Evolutionary conservation across 1,140 invertebrate species (phyloP), one percentile per base, ranked within the genome.

Genomic region (Spodoptera litura): DNA sequence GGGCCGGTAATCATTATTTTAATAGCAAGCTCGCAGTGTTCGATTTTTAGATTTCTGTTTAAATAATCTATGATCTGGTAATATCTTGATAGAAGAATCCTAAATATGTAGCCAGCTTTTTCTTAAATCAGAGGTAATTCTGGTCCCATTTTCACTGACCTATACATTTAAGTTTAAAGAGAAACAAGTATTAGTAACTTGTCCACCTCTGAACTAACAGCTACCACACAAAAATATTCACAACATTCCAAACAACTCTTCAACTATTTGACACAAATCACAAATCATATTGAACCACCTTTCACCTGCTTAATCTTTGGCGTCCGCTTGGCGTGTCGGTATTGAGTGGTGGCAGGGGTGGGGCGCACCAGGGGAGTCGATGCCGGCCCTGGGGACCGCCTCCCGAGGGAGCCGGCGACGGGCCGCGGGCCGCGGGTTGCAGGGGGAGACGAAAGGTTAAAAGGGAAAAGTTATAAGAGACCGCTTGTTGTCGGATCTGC

Each of bases 381-480:
- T 89, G 85, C 89, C 89, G 89, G 89, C 94, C 93, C 94, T 75
- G 88, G 94, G 93, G 94, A 95, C 93, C 93, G 94, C 94, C 94
- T 94, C 94, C 94, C 94, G 87, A 88, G 92, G 92, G 93, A 93
- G 83, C 83, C 70, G 51, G 77, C 76, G 62, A 83, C 79, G 82
- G 82, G 76, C 70, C 38, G 66, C 81, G 66, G 66, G 77, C 68
- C 78, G 79, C 77, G 81, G 76, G 80, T 53, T 51, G 49, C 68
- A 64, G 83, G 81, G 89, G 88, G 86, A 84, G 88, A 84, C 85
- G 88, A 92, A 94, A 94, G 92, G 92, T 94, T 94, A 94, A 94
- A 94, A 94, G 93, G 92, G 92, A 94, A 94, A 94, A 94, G 93
- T 94, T 93, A 93, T 93, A 93, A 93, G 92, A 91, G 90, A 93